phyloP scores from a whole-genome alignment of 2,888 invertebrate genomes.

The Pollenia griseotomentosa region DNA sequence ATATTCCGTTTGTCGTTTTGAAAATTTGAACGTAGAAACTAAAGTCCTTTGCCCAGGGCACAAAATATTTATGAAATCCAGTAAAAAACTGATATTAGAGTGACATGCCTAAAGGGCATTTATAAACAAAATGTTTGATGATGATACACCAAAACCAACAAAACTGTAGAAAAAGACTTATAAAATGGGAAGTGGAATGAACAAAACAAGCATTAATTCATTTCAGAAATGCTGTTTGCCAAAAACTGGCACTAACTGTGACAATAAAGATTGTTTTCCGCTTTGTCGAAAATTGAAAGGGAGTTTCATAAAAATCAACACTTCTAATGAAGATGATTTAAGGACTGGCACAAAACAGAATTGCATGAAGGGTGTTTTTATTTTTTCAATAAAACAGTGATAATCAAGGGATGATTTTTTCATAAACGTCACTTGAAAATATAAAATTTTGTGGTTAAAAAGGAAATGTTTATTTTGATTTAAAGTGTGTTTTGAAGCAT shows the following conservation, averaged over 20 bases:
- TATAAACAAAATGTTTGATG: slow-evolving; percentile 59
- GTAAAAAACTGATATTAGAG: slow-evolving; percentile 60
- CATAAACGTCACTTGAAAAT: slow-evolving; percentile 1
- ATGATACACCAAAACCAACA: slow-evolving; percentile 43
- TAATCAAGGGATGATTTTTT: slow-evolving; percentile 50
- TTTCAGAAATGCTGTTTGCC: slow-evolving; percentile 61
- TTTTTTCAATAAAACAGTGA: background rate
- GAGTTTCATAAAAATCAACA: slow-evolving; percentile 70
- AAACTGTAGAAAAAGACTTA: background rate
- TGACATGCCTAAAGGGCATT: slow-evolving; percentile 67
- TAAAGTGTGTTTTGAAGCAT: slow-evolving; percentile 48
- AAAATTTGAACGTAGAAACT: slow-evolving; percentile 2
- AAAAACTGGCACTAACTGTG: slow-evolving; percentile 62
- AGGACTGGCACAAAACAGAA: slow-evolving; percentile 21
- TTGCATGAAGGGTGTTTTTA: slow-evolving; percentile 46
- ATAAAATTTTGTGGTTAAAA: slow-evolving; percentile 64
- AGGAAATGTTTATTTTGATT: slow-evolving; percentile 58
- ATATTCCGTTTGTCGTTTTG: slow-evolving; percentile 48
- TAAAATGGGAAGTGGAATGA: slow-evolving; percentile 34
- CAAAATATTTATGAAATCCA: slow-evolving; percentile 69
- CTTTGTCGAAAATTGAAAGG: slow-evolving; percentile 51
- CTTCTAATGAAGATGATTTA: slow-evolving; percentile 60
- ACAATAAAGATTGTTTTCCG: slow-evolving; percentile 58
- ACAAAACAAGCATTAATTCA: slow-evolving; percentile 59
- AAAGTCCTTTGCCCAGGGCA: slow-evolving; percentile 40